A percentile compares a stretch with the other conserved stretches of the same genome.
phyloP scores from a whole-genome alignment of 2,797 vertebrate genomes.

The Notoglanidium macrostoma region DNA sequence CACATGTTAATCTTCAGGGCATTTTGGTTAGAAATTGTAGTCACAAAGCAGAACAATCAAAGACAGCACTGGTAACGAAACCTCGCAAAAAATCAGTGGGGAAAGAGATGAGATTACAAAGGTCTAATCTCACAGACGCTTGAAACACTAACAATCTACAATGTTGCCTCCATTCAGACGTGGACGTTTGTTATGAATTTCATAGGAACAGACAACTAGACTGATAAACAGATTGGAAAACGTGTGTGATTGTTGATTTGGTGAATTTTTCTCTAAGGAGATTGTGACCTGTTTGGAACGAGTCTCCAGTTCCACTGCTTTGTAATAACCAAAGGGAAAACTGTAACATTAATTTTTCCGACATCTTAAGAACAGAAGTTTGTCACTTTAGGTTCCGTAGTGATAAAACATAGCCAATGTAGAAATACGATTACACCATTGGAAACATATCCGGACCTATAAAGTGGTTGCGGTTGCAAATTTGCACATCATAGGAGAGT shows the following conservation, averaged over 20 bases:
- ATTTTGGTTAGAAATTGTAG: not conserved
- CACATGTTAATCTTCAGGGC: slow-evolving; percentile 14
- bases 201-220: too few relatives aligned
- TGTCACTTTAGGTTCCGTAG: too few relatives aligned
- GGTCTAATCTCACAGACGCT: not conserved
- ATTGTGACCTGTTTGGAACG: not conserved
- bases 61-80: slow-evolving; percentile 44
- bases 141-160: not conserved
- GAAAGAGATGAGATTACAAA: not conserved
- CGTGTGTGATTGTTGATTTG: too few relatives aligned
- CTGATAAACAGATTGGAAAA: not conserved
- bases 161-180: too few relatives aligned
- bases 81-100: slow-evolving; percentile 46
- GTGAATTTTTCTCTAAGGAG: not conserved
- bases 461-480: too few relatives aligned
- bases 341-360: not conserved
- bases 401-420: too few relatives aligned
- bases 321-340: not conserved
- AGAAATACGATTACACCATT: too few relatives aligned
- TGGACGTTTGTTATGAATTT: too few relatives aligned
- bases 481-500: too few relatives aligned
- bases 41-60: slow-evolving; percentile 37
- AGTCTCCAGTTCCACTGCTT: not conserved
- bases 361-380: too few relatives aligned
- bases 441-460: too few relatives aligned